Conservation (phyloP, 2,113 vertebrate genomes). For the Silurus meridionalis region DNA sequence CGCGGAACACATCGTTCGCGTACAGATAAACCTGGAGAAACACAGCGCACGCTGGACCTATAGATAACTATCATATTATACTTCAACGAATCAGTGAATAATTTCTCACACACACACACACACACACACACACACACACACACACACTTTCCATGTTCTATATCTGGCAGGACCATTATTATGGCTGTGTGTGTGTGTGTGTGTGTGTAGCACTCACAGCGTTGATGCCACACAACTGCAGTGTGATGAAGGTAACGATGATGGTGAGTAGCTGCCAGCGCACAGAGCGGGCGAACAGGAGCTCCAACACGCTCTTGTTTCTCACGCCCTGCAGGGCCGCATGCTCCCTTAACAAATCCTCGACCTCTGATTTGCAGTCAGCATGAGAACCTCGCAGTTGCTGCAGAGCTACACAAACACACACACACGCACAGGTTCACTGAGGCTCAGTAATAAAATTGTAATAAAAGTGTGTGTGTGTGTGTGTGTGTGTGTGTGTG, state of each 20-base stretch:
- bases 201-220: conserved; percentile 68
- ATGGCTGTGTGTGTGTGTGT: not conserved
- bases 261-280: conserved; percentile 74
- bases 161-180: not conserved
- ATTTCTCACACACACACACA: too few species aligned
- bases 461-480: too few species aligned
- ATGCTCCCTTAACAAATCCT: conserved; percentile 79
- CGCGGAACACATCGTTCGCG: conserved; percentile 74
- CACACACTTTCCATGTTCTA: not conserved
- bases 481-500: too few species aligned
- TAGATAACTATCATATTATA: not conserved
- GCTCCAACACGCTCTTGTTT: conserved; percentile 64
- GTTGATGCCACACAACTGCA: conserved; percentile 82
- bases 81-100: too few species aligned
- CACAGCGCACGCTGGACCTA: not conserved
- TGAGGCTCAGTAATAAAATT: not conserved
- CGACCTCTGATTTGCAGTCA: conserved; percentile 70
- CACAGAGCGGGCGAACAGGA: conserved; percentile 65
- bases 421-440: conserved; percentile 4
- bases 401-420: conserved; percentile 67
- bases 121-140: too few species aligned
- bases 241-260: conserved; percentile 59
- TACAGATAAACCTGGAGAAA: conserved; percentile 80
- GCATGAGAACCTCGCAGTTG: conserved; percentile 73
- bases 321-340: conserved; percentile 61